Percentiles rank a stretch among this genome's conserved stretches.
Conservation (phyloP, 1,140 invertebrate species). For the Doryteuthis pealeii region DNA sequence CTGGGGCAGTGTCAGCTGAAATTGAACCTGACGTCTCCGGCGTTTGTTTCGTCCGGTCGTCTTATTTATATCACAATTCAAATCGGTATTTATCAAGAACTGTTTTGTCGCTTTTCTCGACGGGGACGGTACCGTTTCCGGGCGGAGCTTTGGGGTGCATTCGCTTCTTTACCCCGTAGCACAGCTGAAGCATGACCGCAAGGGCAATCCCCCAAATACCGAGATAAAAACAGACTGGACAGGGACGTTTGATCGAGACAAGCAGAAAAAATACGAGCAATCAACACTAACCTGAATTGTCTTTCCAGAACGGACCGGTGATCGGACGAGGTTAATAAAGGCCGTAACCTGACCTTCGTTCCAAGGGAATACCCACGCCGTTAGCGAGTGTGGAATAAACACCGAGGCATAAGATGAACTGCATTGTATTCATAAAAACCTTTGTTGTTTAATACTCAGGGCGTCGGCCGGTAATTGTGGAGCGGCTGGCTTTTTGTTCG, state of each 20-base stretch:
- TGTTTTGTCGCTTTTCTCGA: no score
- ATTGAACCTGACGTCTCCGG: background rate
- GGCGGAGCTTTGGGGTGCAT: no score
- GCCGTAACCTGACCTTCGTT: conserved; percentile 41
- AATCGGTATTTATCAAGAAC: background rate
- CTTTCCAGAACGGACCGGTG: conserved; percentile 17
- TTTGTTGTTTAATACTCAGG: conserved; percentile 57
- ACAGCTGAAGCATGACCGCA: conserved; percentile 71
- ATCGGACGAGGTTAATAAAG: conserved; percentile 16
- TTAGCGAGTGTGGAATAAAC: conserved; percentile 69
- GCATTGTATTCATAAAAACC: conserved; percentile 57
- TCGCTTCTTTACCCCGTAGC: conserved; percentile 53
- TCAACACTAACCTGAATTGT: conserved; percentile 28
- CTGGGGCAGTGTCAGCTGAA: no score
- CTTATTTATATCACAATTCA: background rate
- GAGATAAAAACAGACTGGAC: conserved; percentile 54
- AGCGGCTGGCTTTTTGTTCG: background rate
- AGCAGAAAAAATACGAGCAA: conserved; percentile 46
- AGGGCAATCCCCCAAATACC: conserved; percentile 64
- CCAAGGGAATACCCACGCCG: conserved; percentile 67
- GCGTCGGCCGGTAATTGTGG: conserved; percentile 29
- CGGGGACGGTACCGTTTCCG: no score
- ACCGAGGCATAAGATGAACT: conserved; percentile 69
- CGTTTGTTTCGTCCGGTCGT: background rate
- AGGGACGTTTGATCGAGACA: conserved; percentile 57